Evolutionary conservation across 2,888 invertebrate species (phyloP).

Genomic region (Ctena decussata): DNA sequence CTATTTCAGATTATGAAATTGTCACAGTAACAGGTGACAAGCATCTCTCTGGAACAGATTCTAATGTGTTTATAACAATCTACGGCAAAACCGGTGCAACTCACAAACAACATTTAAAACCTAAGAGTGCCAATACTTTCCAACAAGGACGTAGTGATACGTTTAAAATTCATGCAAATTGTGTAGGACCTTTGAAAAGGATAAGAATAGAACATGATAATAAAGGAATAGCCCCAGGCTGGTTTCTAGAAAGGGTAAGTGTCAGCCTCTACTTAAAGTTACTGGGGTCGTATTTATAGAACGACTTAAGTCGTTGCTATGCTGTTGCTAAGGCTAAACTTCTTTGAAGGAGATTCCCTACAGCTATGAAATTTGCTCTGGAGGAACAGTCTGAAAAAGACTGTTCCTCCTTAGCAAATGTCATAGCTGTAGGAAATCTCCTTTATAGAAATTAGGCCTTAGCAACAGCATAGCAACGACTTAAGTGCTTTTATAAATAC

Average conservation of each 20-base stretch:
- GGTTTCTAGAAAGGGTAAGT: conserved; percentile 86
- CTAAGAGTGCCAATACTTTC: conserved; percentile 73
- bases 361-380: too few relatives aligned
- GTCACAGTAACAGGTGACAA: conserved; percentile 85
- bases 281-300: too few relatives aligned
- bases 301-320: too few relatives aligned
- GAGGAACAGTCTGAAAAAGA: too few relatives aligned
- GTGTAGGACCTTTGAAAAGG: conserved; percentile 86
- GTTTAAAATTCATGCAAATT: conserved; percentile 83
- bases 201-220: conserved; percentile 86
- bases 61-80: conserved; percentile 85
- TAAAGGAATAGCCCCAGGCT: conserved; percentile 85
- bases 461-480: too few relatives aligned
- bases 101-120: conserved; percentile 81
- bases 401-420: too few relatives aligned
- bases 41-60: conserved; percentile 84
- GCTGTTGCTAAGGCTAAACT: too few relatives aligned
- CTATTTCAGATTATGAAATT: conserved; percentile 86
- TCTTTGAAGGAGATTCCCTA: too few relatives aligned
- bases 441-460: too few relatives aligned
- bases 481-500: too few relatives aligned
- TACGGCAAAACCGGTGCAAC: conserved; percentile 85
- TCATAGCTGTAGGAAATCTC: too few relatives aligned
- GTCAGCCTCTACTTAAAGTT: too few relatives aligned
- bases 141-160: conserved; percentile 80